Percentiles rank a stretch among this genome's conserved stretches.
Evolutionary conservation across 2,888 invertebrate genomes (phyloP).

Genomic region (Dynastes tityus): DNA sequence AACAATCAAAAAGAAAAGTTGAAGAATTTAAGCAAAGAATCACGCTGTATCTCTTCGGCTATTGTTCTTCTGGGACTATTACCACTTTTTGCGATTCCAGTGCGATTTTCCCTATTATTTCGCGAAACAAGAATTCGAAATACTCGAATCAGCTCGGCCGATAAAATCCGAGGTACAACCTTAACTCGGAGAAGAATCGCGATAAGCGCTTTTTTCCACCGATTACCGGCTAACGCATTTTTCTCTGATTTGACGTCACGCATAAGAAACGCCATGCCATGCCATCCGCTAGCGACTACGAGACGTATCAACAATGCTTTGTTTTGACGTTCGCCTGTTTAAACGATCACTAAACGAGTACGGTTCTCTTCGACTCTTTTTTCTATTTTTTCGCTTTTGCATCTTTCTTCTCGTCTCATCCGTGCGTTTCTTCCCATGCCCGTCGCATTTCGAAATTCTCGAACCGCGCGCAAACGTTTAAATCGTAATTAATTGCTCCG

Average conservation of each 20-base stretch:
- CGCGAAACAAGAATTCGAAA: slow-evolving; percentile 6
- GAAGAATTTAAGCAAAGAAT: slow-evolving; percentile 9
- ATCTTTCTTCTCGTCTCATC: background rate
- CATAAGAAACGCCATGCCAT: background rate
- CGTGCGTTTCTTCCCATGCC: slow-evolving; percentile 16
- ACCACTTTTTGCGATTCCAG: background rate
- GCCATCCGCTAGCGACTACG: background rate
- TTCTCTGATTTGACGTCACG: background rate
- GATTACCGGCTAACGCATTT: slow-evolving; percentile 1
- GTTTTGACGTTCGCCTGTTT: slow-evolving; percentile 17
- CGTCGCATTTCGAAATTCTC: slow-evolving; percentile 13
- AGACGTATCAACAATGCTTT: slow-evolving; percentile 12
- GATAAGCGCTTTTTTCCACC: slow-evolving; percentile 2
- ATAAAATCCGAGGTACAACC: background rate
- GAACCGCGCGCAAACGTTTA: slow-evolving; percentile 35
- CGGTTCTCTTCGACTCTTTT: background rate
- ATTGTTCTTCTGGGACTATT: background rate
- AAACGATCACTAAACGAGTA: background rate
- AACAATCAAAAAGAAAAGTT: background rate
- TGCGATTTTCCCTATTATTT: slow-evolving; percentile 5
- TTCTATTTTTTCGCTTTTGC: background rate
- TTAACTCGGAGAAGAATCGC: background rate
- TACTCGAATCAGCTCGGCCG: background rate
- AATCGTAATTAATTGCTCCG: slow-evolving; percentile 42
- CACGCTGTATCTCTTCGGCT: background rate